A percentile compares a stretch with the other conserved stretches of the same genome.
Evolutionary conservation across 2,113 vertebrate species (phyloP).

Genomic region (Ailurus styani): DNA sequence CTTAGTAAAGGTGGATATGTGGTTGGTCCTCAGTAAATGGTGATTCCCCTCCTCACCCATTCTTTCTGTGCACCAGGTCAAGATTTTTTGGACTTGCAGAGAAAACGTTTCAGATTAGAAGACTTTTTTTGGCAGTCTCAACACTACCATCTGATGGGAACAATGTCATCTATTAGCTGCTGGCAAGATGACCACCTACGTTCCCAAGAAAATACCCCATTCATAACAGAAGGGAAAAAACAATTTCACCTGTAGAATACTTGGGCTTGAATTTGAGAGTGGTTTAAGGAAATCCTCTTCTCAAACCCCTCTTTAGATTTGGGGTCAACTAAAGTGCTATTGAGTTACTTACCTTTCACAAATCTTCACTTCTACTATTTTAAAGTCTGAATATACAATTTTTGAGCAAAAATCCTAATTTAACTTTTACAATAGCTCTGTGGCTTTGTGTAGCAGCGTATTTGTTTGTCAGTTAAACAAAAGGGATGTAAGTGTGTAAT

Average conservation of each 20-base stretch:
- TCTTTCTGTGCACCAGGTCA: not conserved
- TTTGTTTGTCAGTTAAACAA: constrained; percentile 4
- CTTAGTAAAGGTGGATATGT: not conserved
- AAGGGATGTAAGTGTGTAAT: not conserved
- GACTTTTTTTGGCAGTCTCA: constrained; percentile 19
- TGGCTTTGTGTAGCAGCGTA: not conserved
- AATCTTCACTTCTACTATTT: not conserved
- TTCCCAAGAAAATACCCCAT: not conserved
- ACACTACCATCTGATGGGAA: not conserved
- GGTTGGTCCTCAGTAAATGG: not conserved
- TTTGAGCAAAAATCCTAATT: constrained; percentile 7
- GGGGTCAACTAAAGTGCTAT: not conserved
- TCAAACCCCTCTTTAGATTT: constrained; percentile 21
- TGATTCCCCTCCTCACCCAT: not conserved
- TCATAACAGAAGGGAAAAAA: not conserved
- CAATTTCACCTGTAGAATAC: not conserved
- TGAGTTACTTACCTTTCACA: not conserved
- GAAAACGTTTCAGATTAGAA: constrained; percentile 2
- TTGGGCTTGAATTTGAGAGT: not conserved
- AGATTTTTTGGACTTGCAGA: not conserved
- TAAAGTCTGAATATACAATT: not conserved
- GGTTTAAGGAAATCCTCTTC: not conserved
- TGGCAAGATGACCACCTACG: not conserved
- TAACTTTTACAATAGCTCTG: not conserved
- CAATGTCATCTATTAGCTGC: not conserved